phyloP scores from a whole-genome alignment of 2,113 vertebrate species.

The Tupaia chinensis region DNA sequence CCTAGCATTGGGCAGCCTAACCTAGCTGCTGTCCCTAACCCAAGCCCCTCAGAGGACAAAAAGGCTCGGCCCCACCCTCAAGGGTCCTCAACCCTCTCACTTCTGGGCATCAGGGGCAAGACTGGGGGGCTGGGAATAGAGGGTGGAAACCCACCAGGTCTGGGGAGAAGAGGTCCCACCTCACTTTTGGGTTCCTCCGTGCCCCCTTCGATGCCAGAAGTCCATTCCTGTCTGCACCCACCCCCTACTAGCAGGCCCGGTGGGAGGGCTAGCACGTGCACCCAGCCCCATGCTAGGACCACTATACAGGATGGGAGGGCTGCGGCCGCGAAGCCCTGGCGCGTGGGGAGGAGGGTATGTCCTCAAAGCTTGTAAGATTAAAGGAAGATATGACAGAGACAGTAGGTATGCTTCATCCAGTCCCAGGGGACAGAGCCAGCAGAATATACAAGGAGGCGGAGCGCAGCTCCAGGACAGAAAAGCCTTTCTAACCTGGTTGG shows the following conservation, averaged over 20 bases:
- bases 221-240: too few relatives aligned
- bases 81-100: not conserved
- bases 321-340: not conserved
- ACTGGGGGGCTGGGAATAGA: not conserved
- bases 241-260: not conserved
- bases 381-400: not conserved
- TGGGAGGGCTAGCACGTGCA: not conserved
- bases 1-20: not conserved
- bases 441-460: not conserved
- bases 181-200: too few relatives aligned
- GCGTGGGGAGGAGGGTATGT: not conserved
- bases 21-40: not conserved
- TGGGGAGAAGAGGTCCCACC: not conserved
- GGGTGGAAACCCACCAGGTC: not conserved
- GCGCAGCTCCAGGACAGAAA: not conserved
- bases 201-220: not conserved
- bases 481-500: accelerated
- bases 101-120: not conserved
- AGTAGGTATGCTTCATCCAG: not conserved
- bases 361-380: not conserved
- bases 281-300: not conserved
- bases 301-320: not conserved
- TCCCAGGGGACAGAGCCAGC: not conserved
- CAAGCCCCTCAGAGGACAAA: not conserved
- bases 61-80: not conserved